Conservation (phyloP, 2,113 vertebrate genomes). For the Noturus placidus region DNA sequence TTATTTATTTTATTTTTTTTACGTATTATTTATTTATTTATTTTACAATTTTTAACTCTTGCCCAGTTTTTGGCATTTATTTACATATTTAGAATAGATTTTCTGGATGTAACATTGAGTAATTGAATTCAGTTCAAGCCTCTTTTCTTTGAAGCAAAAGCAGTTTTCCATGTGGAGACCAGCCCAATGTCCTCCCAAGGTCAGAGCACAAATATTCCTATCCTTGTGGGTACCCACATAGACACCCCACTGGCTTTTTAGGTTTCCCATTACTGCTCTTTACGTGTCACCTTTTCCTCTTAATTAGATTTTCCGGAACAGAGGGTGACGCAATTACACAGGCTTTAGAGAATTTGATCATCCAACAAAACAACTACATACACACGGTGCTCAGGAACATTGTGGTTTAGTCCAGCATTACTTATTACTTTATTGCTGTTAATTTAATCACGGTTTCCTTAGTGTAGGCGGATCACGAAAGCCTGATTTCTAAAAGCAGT, state of each 20-base stretch:
- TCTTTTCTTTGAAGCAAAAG: not conserved
- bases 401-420: not conserved
- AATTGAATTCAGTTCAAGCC: not conserved
- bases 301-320: constrained; percentile 54
- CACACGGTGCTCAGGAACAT: not conserved
- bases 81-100: not conserved
- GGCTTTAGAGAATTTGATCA: constrained; percentile 39
- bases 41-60: not conserved
- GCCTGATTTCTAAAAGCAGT: not conserved
- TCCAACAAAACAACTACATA: not conserved
- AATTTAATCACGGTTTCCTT: constrained; percentile 27
- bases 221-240: not conserved
- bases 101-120: not conserved
- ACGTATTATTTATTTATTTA: not conserved
- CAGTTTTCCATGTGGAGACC: not conserved
- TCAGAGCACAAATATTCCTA: not conserved
- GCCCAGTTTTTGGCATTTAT: not conserved
- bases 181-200: not conserved
- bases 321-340: constrained; percentile 30
- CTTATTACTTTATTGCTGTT: not conserved
- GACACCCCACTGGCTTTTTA: not conserved
- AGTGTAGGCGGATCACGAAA: not conserved
- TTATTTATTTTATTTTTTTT: not conserved
- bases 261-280: constrained; percentile 25
- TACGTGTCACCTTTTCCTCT: constrained; percentile 23